phyloP scores from a whole-genome alignment of 1,140 invertebrate genomes.

The Drosophila mayri region DNA sequence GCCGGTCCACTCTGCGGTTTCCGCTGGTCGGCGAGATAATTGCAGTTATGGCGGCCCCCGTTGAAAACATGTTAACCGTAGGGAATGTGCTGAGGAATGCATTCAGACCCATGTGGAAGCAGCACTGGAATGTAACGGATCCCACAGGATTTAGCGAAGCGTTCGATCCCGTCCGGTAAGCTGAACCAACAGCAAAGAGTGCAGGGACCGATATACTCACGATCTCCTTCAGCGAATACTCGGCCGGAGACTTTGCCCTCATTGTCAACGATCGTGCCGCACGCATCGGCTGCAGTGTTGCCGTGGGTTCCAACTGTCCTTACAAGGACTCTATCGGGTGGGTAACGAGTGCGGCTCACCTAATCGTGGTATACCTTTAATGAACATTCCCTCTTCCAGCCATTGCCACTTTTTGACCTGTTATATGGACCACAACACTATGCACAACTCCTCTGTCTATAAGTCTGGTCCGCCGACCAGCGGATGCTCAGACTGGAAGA shows the following conservation, averaged over 20 bases:
- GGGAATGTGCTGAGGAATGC: slow-evolving; percentile 3
- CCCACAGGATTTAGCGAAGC: neutral
- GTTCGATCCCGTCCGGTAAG: slow-evolving; percentile 37
- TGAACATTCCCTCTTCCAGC: slow-evolving; percentile 1
- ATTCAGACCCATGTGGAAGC: slow-evolving; percentile 39
- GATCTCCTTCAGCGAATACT: slow-evolving; percentile 6
- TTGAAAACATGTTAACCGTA: neutral
- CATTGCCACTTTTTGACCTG: slow-evolving; percentile 54
- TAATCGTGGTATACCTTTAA: neutral
- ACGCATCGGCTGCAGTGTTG: slow-evolving; percentile 53
- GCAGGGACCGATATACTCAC: neutral
- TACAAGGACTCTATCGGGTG: neutral
- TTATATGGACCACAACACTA: slow-evolving; percentile 47
- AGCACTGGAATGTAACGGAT: slow-evolving; percentile 8
- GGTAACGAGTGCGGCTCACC: neutral
- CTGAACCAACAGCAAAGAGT: neutral
- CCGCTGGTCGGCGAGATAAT: slow-evolving; percentile 41
- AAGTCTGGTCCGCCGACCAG: slow-evolving; percentile 20
- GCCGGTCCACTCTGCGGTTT: slow-evolving; percentile 47
- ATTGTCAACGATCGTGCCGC: slow-evolving; percentile 55
- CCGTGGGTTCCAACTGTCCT: slow-evolving; percentile 22
- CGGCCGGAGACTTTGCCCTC: slow-evolving; percentile 34
- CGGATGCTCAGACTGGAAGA: slow-evolving; percentile 32
- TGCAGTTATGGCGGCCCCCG: neutral
- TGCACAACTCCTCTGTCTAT: slow-evolving; percentile 33